These are phyloP conservation scores for Dastarcus helophoroides DNA, from an alignment of 2,888 invertebrate genomes.

Conservation along the genomic window DNA sequence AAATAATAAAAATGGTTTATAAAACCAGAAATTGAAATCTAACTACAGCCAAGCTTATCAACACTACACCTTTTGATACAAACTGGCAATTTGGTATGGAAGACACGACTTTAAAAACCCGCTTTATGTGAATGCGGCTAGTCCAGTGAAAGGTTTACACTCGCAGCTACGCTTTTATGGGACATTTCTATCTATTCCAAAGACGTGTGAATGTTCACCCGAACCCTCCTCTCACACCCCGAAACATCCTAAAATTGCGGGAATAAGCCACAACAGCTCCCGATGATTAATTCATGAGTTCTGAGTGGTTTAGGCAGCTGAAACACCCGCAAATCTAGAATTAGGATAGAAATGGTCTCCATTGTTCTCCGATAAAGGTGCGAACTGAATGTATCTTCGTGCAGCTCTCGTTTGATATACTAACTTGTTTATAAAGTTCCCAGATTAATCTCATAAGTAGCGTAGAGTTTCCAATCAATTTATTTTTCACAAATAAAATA, in stretches of 20 bases:
- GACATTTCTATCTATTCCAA: slow-evolving; percentile 25
- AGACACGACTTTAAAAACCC: slow-evolving; percentile 3
- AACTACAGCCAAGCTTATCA: too few species aligned
- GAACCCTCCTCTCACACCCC: slow-evolving; percentile 7
- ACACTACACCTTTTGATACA: too few species aligned
- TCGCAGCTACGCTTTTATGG: slow-evolving; percentile 20
- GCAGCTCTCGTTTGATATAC: slow-evolving; percentile 17
- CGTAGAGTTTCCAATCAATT: too few species aligned
- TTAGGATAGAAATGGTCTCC: slow-evolving; percentile 32
- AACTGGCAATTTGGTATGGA: slow-evolving; percentile 9
- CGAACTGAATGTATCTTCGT: slow-evolving; percentile 24
- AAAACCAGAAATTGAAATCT: too few species aligned
- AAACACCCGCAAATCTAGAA: slow-evolving; percentile 34
- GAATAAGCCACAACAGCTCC: slow-evolving; percentile 34
- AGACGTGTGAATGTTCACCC: slow-evolving; percentile 19
- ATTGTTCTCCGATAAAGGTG: slow-evolving; percentile 27
- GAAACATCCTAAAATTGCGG: slow-evolving; percentile 11
- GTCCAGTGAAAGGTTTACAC: slow-evolving; percentile 16
- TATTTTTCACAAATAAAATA: too few species aligned
- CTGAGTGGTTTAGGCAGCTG: slow-evolving; percentile 33
- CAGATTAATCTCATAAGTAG: too few species aligned
- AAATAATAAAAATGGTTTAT: too few species aligned
- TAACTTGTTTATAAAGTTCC: too few species aligned
- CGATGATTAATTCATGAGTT: slow-evolving; percentile 36
- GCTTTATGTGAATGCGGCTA: slow-evolving; percentile 8